Percentiles rank a stretch among this genome's conserved stretches.
Conservation (phyloP, 2,797 vertebrate species). For the Threskiornis aethiopicus region DNA sequence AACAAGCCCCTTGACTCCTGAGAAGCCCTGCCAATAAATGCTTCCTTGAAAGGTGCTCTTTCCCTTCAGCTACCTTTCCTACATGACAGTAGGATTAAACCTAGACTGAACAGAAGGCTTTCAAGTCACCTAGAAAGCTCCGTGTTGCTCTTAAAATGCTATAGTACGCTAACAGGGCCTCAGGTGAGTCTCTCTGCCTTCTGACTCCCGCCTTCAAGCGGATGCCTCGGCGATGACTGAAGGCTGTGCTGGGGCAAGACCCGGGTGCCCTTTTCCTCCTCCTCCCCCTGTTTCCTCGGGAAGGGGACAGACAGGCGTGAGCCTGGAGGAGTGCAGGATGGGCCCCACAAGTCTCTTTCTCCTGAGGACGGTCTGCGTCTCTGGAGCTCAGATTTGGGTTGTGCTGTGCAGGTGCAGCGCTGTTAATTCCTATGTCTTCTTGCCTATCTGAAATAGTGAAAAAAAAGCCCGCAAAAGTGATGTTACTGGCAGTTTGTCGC, state of each 20-base stretch:
- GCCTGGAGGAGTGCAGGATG: not conserved
- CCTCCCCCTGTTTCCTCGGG: not conserved
- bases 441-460: not conserved
- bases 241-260: not conserved
- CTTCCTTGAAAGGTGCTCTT: not conserved
- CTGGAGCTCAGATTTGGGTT: not conserved
- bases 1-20: not conserved
- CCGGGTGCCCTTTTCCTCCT: not conserved
- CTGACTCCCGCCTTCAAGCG: not conserved
- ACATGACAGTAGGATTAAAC: not conserved
- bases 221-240: not conserved
- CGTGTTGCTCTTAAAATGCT: not conserved
- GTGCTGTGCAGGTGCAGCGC: not conserved
- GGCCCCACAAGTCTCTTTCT: not conserved
- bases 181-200: not conserved
- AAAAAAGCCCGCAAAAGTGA: not conserved
- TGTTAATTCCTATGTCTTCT: not conserved
- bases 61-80: not conserved
- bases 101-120: not conserved
- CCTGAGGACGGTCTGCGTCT: not conserved
- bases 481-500: not conserved
- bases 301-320: not conserved
- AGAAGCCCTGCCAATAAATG: not conserved
- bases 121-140: not conserved
- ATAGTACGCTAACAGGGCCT: not conserved